A percentile compares a stretch with the other conserved stretches of the same genome.
Evolutionary conservation across 2,888 invertebrate genomes (phyloP).

Genomic region (Stenolophus ochropezus): DNA sequence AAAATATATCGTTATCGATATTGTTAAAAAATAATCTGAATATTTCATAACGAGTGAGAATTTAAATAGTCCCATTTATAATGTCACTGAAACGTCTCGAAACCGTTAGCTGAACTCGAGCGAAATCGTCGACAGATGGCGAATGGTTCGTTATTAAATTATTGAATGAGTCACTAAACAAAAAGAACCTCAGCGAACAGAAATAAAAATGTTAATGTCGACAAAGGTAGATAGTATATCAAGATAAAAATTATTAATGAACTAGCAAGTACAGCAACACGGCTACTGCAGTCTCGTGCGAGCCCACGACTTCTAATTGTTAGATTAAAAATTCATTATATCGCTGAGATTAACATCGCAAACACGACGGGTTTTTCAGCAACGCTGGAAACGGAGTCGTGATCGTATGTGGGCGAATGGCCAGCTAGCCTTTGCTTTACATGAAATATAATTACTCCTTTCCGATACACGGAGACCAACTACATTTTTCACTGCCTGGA

Average conservation of each 20-base stretch:
- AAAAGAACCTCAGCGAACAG: background rate
- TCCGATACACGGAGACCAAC: background rate
- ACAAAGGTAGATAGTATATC: slow-evolving; percentile 42
- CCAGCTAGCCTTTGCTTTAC: background rate
- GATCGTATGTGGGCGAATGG: background rate
- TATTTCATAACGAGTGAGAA: background rate
- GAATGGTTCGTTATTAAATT: background rate
- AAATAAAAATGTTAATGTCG: slow-evolving; percentile 52
- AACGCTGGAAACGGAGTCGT: background rate
- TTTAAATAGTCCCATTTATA: slow-evolving; percentile 24
- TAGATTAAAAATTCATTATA: slow-evolving; percentile 58
- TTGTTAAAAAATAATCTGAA: slow-evolving; percentile 28
- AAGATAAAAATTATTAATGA: slow-evolving; percentile 54
- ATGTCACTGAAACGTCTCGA: slow-evolving; percentile 9
- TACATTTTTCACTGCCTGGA: background rate
- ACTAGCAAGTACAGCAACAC: slow-evolving; percentile 21
- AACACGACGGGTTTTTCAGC: slow-evolving; percentile 24
- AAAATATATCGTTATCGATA: slow-evolving; percentile 17
- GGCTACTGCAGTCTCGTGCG: slow-evolving; percentile 18
- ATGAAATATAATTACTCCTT: slow-evolving; percentile 18
- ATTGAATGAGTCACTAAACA: slow-evolving; percentile 29
- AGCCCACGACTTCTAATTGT: slow-evolving; percentile 48
- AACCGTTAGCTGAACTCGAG: slow-evolving; percentile 13
- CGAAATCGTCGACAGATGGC: background rate
- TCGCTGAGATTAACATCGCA: slow-evolving; percentile 36